Evolutionary conservation across 2,797 vertebrate species (phyloP).

Genomic region (Tamandua tetradactyla): DNA sequence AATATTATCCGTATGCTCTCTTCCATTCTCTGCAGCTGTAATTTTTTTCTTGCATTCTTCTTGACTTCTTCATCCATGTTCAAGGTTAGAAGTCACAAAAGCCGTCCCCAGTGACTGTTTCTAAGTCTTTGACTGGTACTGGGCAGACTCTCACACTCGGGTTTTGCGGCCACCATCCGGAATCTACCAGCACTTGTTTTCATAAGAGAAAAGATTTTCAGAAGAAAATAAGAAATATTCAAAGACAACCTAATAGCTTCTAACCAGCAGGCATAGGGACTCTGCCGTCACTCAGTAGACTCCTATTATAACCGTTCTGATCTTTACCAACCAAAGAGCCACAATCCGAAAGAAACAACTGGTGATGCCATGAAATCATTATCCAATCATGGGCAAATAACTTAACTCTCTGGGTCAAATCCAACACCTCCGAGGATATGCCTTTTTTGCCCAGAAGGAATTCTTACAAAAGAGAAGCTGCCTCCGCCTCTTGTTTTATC

Average conservation of each 20-base stretch:
- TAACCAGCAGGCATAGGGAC: neutral
- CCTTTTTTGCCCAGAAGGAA: neutral
- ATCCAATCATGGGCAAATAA: neutral
- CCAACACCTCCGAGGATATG: neutral
- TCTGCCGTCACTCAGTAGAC: neutral
- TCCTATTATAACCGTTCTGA: neutral
- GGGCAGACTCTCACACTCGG: neutral
- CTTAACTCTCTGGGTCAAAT: neutral
- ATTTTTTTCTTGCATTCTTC: neutral
- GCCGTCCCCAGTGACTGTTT: neutral
- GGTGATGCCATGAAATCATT: neutral
- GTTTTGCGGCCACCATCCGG: neutral
- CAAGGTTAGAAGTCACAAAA: neutral
- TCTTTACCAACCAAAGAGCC: conserved; percentile 2
- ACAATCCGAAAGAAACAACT: neutral
- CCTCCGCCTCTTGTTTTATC: neutral
- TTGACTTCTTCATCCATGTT: conserved; percentile 34
- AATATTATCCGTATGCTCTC: neutral
- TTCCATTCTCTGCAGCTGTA: neutral
- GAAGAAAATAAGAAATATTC: neutral
- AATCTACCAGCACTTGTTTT: neutral
- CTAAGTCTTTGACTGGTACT: neutral
- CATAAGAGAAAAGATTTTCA: neutral
- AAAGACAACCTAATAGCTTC: neutral
- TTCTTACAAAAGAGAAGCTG: neutral